These are phyloP conservation scores for Thalassophryne amazonica DNA, from an alignment of 2,797 vertebrate genomes.

Conservation along the genomic window DNA sequence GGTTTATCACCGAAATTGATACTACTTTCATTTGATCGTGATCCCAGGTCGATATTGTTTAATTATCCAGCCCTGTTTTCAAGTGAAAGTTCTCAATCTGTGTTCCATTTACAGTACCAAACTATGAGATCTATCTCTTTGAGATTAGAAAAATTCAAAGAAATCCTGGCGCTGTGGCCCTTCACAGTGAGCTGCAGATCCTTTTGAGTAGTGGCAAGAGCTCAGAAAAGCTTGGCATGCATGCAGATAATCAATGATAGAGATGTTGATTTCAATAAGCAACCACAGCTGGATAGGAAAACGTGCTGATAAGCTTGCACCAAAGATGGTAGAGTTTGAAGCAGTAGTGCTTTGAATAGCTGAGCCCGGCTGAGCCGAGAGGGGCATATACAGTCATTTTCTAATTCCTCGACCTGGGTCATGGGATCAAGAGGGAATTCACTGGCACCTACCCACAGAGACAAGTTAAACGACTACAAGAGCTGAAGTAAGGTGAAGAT, in stretches of 20 bases:
- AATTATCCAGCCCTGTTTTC: too few relatives aligned
- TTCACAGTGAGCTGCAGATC: too few relatives aligned
- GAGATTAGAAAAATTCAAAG: neutral
- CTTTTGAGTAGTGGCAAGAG: too few relatives aligned
- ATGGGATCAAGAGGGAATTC: constrained; percentile 29
- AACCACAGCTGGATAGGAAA: neutral
- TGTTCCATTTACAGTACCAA: neutral
- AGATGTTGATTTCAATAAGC: neutral
- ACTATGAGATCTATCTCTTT: neutral
- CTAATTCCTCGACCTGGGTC: constrained; percentile 45
- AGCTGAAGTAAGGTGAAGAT: constrained; percentile 19
- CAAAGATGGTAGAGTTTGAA: constrained; percentile 27
- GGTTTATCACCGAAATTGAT: too few relatives aligned
- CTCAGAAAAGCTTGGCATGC: too few relatives aligned
- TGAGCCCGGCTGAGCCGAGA: constrained; percentile 10
- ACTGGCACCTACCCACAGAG: constrained; percentile 43
- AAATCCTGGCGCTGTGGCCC: too few relatives aligned
- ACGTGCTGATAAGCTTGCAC: neutral
- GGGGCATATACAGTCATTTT: constrained; percentile 17
- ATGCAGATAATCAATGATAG: neutral
- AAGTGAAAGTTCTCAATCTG: too few relatives aligned
- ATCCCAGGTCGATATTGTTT: too few relatives aligned
- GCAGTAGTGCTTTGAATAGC: constrained; percentile 3
- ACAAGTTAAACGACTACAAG: constrained; percentile 19
- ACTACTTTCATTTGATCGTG: too few relatives aligned